Evolutionary conservation across 2,113 vertebrate species (phyloP).

Genomic region (Neogale vison): DNA sequence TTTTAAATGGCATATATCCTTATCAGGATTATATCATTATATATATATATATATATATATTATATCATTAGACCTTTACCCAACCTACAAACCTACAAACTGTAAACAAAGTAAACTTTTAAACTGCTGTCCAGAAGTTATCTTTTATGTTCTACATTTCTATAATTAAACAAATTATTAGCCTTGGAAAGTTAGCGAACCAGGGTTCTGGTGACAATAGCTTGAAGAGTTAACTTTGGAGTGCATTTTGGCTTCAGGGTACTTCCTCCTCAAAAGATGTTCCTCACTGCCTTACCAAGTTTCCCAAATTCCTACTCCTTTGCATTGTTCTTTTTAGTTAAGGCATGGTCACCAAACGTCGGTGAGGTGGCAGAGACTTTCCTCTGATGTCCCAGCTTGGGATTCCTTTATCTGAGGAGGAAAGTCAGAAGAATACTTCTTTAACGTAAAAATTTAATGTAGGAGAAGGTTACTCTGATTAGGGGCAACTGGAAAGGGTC

Average conservation of each 20-base stretch:
- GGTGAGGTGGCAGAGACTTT: neutral
- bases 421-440: neutral
- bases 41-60: too few relatives aligned
- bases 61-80: neutral
- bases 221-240: neutral
- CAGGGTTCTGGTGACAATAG: neutral
- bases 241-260: accelerated
- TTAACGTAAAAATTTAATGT: neutral
- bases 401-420: neutral
- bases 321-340: neutral
- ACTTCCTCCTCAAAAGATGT: neutral
- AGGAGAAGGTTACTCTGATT: neutral
- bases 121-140: neutral
- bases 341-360: neutral
- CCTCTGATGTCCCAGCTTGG: neutral
- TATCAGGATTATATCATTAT: too few relatives aligned
- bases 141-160: neutral
- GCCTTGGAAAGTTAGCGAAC: neutral
- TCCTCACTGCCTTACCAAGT: accelerated
- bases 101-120: neutral
- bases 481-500: neutral
- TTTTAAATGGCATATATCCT: neutral
- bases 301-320: neutral
- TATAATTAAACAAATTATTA: neutral
- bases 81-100: neutral